These are phyloP conservation scores for Zeuzera pyrina DNA, from an alignment of 2,888 invertebrate genomes.

Conservation along the genomic window DNA sequence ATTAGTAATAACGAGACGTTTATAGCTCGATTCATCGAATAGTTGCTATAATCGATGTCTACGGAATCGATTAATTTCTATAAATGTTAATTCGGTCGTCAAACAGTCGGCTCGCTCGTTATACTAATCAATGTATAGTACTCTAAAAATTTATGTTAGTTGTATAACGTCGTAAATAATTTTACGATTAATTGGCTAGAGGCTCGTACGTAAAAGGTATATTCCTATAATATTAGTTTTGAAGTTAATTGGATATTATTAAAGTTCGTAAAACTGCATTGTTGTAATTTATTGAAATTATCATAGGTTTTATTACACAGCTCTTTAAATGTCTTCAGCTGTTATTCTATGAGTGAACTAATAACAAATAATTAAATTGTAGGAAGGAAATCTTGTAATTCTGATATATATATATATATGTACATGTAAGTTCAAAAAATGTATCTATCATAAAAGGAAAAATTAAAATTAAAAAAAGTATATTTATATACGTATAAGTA, in stretches of 20 bases:
- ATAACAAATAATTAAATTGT: too few species aligned
- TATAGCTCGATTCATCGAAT: conserved; percentile 49
- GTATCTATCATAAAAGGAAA: too few species aligned
- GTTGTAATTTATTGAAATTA: conserved; percentile 7
- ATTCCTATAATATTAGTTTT: conserved; percentile 46
- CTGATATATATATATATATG: too few species aligned
- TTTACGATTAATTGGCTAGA: conserved; percentile 45
- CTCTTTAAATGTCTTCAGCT: too few species aligned
- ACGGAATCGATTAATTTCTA: conserved; percentile 66
- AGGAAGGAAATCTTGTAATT: too few species aligned
- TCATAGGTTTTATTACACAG: too few species aligned
- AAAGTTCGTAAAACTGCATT: conserved; percentile 12
- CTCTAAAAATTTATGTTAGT: conserved; percentile 50
- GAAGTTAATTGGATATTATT: conserved; percentile 35
- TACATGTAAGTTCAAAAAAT: too few species aligned
- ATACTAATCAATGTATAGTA: conserved; percentile 62
- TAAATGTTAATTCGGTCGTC: conserved; percentile 65
- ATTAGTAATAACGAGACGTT: conserved; percentile 64
- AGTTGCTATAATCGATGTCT: conserved; percentile 47
- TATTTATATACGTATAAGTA: too few species aligned
- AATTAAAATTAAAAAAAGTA: too few species aligned
- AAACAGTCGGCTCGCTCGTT: conserved; percentile 59
- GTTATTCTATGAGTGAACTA: too few species aligned
- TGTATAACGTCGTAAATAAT: conserved; percentile 45
- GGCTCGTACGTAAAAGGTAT: too few species aligned